Evolutionary conservation across 2,113 vertebrate species (phyloP).

Genomic region (Mustela lutreola): DNA sequence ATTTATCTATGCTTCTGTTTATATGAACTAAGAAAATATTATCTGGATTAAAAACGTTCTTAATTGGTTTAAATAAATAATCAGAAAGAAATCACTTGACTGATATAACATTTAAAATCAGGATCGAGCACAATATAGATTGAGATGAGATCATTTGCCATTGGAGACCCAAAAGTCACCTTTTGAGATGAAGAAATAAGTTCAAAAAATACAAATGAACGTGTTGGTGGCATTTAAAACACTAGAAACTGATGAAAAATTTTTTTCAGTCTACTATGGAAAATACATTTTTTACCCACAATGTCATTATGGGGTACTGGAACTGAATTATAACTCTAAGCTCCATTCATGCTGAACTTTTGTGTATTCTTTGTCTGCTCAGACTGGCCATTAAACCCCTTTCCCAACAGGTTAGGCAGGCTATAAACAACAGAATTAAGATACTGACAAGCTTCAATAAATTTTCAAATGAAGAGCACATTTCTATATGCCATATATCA

Average conservation of each 20-base stretch:
- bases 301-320: slow-evolving; percentile 20
- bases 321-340: slow-evolving; percentile 71
- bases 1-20: background rate
- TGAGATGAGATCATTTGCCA: background rate
- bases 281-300: slow-evolving; percentile 46
- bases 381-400: slow-evolving; percentile 67
- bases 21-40: slow-evolving; percentile 13
- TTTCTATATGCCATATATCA: slow-evolving; percentile 69
- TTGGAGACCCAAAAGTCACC: background rate
- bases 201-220: background rate
- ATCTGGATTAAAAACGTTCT: background rate
- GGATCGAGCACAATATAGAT: background rate
- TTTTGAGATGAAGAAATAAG: background rate
- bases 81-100: background rate
- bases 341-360: slow-evolving; percentile 81
- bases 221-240: slow-evolving; percentile 7
- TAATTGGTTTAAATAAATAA: background rate
- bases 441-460: slow-evolving; percentile 60
- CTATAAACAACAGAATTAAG: slow-evolving; percentile 76
- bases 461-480: slow-evolving; percentile 73
- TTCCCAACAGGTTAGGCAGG: slow-evolving; percentile 73
- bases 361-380: slow-evolving; percentile 70
- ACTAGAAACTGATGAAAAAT: background rate
- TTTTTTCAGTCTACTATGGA: slow-evolving; percentile 32
- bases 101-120: background rate